These are phyloP conservation scores for Polypterus bichir DNA, from an alignment of 2,113 vertebrate species.

Conservation along the genomic window DNA sequence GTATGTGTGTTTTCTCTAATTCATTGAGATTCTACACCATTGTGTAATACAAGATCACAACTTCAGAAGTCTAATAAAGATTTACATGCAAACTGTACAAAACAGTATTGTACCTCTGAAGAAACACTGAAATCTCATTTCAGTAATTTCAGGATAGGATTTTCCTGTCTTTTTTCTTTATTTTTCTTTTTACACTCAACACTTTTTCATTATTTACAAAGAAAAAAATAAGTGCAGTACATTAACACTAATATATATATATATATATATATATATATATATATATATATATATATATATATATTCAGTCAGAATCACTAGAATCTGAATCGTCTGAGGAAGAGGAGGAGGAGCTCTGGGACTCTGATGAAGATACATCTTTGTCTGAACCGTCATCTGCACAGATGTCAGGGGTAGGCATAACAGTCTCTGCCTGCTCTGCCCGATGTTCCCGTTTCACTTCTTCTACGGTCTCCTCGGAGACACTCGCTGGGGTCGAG, in stretches of 20 bases:
- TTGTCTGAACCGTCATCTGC: conserved; percentile 89
- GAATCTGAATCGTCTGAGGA: conserved; percentile 84
- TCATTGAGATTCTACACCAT: conserved; percentile 88
- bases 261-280: conserved; percentile 52
- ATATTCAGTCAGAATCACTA: conserved; percentile 81
- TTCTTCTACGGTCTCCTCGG: conserved; percentile 18
- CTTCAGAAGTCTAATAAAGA: conserved; percentile 81
- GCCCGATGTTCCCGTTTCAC: conserved; percentile 25
- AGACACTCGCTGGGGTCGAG: conserved; percentile 37
- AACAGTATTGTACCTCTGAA: conserved; percentile 91
- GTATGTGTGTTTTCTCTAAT: conserved; percentile 14
- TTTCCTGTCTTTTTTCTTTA: conserved; percentile 25
- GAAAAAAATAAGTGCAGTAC: conserved; percentile 80
- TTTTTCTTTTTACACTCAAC: conserved; percentile 70
- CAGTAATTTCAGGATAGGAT: conserved; percentile 49
- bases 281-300: conserved; percentile 28
- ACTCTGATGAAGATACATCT: conserved; percentile 77
- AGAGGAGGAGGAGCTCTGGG: conserved; percentile 73
- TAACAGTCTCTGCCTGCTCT: conserved; percentile 36
- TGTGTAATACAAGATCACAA: conserved; percentile 86
- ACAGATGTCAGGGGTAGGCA: conserved; percentile 60
- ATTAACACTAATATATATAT: conserved; percentile 49
- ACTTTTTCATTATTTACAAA: conserved; percentile 87
- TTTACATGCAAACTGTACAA: conserved; percentile 96
- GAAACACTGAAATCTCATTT: conserved; percentile 87